These are phyloP conservation scores for Eurypyga helias DNA, from an alignment of 2,113 vertebrate species.

Conservation along the genomic window DNA sequence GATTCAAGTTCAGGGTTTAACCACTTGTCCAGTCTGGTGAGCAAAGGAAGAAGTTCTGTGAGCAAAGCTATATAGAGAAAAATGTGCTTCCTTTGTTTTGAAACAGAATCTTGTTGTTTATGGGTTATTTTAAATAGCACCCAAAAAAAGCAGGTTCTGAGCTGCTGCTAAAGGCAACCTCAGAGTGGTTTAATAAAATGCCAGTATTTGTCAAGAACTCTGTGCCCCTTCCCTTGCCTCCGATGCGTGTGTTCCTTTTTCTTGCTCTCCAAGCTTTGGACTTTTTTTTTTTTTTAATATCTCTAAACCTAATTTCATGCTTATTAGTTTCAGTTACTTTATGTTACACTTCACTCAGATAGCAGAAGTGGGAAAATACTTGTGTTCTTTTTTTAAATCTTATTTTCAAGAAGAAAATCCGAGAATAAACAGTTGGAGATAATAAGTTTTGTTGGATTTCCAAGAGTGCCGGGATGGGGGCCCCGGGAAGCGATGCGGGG, in stretches of 20 bases:
- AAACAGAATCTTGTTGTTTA: not conserved
- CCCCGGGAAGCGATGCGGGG: not conserved
- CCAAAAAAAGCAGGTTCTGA: not conserved
- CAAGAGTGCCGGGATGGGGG: not conserved
- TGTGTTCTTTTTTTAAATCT: not conserved
- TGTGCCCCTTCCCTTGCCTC: not conserved
- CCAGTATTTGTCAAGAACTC: not conserved
- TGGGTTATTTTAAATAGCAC: not conserved
- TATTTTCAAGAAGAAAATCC: not conserved
- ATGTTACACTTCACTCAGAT: not conserved
- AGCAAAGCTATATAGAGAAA: not conserved
- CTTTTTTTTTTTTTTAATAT: not conserved
- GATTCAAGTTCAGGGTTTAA: not conserved
- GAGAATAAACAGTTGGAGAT: not conserved
- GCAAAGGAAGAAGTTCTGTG: not conserved
- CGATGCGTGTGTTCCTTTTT: not conserved
- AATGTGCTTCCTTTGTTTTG: not conserved
- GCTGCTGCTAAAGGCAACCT: not conserved
- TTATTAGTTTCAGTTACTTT: slow-evolving; percentile 16
- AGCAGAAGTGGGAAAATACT: not conserved
- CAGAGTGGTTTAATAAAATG: not conserved
- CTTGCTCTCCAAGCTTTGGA: not conserved
- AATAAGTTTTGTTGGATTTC: not conserved
- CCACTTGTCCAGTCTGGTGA: not conserved
- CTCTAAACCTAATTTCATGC: not conserved